Base-by-base conservation (phyloP, 2,113 vertebrate genomes). In the Lepus europaeus region DNA sequence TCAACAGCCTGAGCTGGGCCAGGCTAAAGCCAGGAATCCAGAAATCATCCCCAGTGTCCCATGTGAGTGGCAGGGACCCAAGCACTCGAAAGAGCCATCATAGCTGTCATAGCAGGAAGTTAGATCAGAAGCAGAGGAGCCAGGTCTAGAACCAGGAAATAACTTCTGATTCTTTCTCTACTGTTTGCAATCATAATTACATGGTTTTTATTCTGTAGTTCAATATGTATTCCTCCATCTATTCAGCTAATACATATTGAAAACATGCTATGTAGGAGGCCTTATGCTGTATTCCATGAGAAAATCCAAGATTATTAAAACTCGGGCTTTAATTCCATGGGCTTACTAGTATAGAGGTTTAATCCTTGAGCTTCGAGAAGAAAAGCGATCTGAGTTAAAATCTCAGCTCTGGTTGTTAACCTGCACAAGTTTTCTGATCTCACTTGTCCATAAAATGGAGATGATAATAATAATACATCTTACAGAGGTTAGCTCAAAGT, bases 261-360 rank as follows among this genome's bases (percentile, higher is more conserved):
- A 94, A 6, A 3, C 36, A 84, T 68, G 69, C 11, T 53, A 23
- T 49, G 20, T 53, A 79, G 1, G 85, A 74, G 12, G 5, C 31
- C 82, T 22, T 73, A 19, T 91, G 36, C 53, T 81, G 9, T 33
- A 84, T 87, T 96, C 64, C 91, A 5, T 72, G 51, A 87, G 33
- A 94, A 87, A 94, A 69, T 69, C 68, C 56, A 78, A 78, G 49
- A 81, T 85, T 68, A 89, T 9, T 76, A 33, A 87, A 20, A 56
- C 19, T 27, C 13, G 39, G 39, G 10, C 19, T 51, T 80, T 84
- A 22, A 72, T 56, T 64, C 25, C 49, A 49, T 25, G 3, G 53
- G 36, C 12, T 64, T 73, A 9, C 9, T 6, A 73, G 2, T 33
- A 0, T 36, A 89, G 27, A 91, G 5, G 8, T 27, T 78, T 82